Evolutionary conservation across 2,888 invertebrate species (phyloP).

Genomic region (Sarcophaga variegata): DNA sequence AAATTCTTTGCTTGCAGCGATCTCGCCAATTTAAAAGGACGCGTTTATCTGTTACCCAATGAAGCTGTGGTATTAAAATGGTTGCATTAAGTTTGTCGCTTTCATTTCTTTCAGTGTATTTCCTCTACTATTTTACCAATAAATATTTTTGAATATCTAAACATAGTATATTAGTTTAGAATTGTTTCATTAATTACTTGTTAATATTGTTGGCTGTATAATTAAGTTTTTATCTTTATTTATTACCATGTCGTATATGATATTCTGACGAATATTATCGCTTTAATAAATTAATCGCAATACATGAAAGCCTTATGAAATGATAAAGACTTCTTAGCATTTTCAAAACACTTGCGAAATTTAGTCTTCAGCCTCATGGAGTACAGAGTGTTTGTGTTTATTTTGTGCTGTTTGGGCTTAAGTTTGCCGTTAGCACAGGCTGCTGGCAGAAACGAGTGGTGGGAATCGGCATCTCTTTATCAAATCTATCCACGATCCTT

Average conservation of each 20-base stretch:
- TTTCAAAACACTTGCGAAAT: neutral
- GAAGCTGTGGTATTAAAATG: slow-evolving; percentile 77
- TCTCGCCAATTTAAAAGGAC: slow-evolving; percentile 71
- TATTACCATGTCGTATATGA: neutral
- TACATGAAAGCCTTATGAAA: neutral
- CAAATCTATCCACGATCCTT: slow-evolving; percentile 94
- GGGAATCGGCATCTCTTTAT: slow-evolving; percentile 90
- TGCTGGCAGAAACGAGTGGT: slow-evolving; percentile 86
- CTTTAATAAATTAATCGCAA: slow-evolving; percentile 1
- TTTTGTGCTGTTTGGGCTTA: neutral
- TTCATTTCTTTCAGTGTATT: neutral
- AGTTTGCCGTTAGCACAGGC: neutral
- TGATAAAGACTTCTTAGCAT: neutral
- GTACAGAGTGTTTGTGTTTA: slow-evolving; percentile 17
- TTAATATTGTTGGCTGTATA: too few species aligned
- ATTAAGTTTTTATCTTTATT: slow-evolving; percentile 3
- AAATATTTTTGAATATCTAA: neutral
- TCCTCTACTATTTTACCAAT: neutral
- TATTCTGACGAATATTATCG: slow-evolving; percentile 10
- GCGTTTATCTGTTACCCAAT: slow-evolving; percentile 76
- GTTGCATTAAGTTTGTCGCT: slow-evolving; percentile 59
- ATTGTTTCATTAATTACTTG: too few species aligned
- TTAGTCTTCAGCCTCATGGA: slow-evolving; percentile 47
- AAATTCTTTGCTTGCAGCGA: slow-evolving; percentile 71
- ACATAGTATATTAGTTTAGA: too few species aligned